phyloP scores from a whole-genome alignment of 2,797 vertebrate species.

The Centroberyx gerrardi region DNA sequence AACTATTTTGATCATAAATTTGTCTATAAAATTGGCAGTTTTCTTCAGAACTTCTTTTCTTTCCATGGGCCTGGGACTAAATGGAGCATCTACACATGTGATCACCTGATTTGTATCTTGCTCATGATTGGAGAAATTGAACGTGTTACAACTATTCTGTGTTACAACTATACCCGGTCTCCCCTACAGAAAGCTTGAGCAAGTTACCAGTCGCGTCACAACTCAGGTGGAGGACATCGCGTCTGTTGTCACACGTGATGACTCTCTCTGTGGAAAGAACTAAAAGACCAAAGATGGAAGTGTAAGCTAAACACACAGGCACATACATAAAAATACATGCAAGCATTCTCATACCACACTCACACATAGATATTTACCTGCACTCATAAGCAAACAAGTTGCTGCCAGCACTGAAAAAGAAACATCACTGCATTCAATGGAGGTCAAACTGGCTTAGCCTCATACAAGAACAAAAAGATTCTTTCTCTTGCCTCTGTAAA shows the following conservation, averaged over 20 bases:
- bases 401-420: slow-evolving; percentile 53
- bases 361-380: slow-evolving; percentile 51
- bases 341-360: neutral
- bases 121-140: too few species aligned
- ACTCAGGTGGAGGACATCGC: slow-evolving; percentile 49
- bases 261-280: slow-evolving; percentile 24
- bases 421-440: neutral
- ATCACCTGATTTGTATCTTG: too few species aligned
- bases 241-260: slow-evolving; percentile 45
- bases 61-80: too few species aligned
- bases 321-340: neutral
- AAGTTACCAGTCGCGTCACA: slow-evolving; percentile 62
- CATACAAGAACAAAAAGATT: too few species aligned
- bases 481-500: too few species aligned
- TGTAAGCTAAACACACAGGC: neutral
- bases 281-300: slow-evolving; percentile 3
- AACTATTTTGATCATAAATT: too few species aligned
- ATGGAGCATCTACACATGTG: too few species aligned
- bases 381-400: slow-evolving; percentile 3
- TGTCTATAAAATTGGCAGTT: too few species aligned
- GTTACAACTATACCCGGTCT: too few species aligned
- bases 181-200: neutral
- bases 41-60: too few species aligned
- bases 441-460: too few species aligned
- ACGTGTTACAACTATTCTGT: too few species aligned